Percentiles rank a stretch among this genome's conserved stretches.
Evolutionary conservation across 2,888 invertebrate species (phyloP).

Genomic region (Beris morrisii): DNA sequence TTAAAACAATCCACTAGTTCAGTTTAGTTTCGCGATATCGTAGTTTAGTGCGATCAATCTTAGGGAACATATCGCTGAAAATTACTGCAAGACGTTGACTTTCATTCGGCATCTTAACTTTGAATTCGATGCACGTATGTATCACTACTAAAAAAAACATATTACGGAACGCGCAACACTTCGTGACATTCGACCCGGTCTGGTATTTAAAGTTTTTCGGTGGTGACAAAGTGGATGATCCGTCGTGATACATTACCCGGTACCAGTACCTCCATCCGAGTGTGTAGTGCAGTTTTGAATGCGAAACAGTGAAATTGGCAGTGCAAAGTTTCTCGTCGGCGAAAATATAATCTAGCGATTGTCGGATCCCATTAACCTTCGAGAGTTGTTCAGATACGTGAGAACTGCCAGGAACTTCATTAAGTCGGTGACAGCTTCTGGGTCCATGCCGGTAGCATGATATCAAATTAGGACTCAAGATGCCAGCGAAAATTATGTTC

Average conservation of each 20-base stretch:
- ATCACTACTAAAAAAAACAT: too few relatives aligned
- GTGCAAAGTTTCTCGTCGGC: not conserved
- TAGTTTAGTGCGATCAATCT: constrained; percentile 11
- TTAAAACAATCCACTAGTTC: not conserved
- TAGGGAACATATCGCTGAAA: constrained; percentile 7
- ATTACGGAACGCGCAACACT: not conserved
- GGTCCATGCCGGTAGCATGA: constrained; percentile 6
- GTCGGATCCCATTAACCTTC: constrained; percentile 15
- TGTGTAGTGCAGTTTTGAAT: constrained; percentile 10
- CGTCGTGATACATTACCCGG: not conserved
- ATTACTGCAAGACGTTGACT: not conserved
- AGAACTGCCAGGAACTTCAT: constrained; percentile 23
- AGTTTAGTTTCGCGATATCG: too few relatives aligned
- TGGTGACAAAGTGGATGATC: constrained; percentile 4
- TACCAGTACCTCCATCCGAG: not conserved
- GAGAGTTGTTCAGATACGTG: constrained; percentile 7
- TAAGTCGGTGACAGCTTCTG: constrained; percentile 16
- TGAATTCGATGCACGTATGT: constrained; percentile 29
- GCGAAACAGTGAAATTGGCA: constrained; percentile 1
- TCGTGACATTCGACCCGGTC: constrained; percentile 31
- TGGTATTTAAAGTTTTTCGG: not conserved
- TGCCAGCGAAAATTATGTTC: constrained; percentile 48
- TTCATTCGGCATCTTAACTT: constrained; percentile 28
- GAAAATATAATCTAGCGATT: constrained; percentile 23
- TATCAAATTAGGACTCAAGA: constrained; percentile 32